These are phyloP conservation scores for Moxostoma hubbsi DNA, from an alignment of 2,797 vertebrate genomes.

Conservation along the genomic window DNA sequence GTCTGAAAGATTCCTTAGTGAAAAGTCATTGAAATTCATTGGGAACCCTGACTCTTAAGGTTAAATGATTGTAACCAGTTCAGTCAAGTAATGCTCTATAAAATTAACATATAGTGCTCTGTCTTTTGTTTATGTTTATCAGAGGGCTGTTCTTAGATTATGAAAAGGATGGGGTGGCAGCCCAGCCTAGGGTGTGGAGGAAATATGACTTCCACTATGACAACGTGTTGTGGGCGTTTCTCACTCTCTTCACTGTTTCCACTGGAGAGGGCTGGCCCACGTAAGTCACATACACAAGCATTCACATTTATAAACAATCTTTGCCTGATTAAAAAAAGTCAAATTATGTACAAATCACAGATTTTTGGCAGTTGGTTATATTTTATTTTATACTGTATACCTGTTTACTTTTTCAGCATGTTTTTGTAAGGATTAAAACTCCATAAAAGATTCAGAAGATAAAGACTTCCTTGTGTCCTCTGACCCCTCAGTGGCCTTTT, in stretches of 20 bases:
- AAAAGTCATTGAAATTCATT: too few species aligned
- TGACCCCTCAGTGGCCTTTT: constrained; percentile 37
- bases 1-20: too few species aligned
- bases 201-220: constrained; percentile 98
- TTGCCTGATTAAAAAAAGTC: too few species aligned
- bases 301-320: neutral
- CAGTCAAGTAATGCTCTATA: neutral
- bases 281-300: constrained; percentile 77
- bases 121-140: constrained; percentile 47
- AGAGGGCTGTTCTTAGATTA: constrained; percentile 96
- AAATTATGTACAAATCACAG: too few species aligned
- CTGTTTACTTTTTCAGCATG: constrained; percentile 12
- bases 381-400: neutral
- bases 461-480: constrained; percentile 25
- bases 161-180: constrained; percentile 88
- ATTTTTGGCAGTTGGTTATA: too few species aligned
- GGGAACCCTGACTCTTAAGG: neutral
- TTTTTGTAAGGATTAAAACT: constrained; percentile 8
- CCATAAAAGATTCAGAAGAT: neutral
- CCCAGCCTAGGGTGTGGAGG: constrained; percentile 90
- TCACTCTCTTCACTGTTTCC: constrained; percentile 96
- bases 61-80: neutral
- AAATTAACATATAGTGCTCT: neutral
- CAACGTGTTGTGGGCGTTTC: constrained; percentile 95
- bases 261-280: constrained; percentile 97